Conservation (phyloP, 2,797 vertebrate genomes). For the Aldrovandia affinis region DNA sequence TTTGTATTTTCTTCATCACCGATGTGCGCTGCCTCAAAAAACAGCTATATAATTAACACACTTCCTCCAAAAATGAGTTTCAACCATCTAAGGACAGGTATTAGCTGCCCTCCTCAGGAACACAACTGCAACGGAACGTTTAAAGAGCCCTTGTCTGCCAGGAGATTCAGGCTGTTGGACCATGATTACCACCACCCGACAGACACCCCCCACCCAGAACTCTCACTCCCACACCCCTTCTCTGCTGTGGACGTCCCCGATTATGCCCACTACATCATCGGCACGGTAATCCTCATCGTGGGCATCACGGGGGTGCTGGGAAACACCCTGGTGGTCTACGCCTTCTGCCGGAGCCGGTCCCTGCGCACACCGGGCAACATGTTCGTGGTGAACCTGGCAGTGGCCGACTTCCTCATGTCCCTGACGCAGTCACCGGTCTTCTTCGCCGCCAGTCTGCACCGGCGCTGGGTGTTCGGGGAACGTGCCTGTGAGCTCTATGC, state of each 20-base stretch:
- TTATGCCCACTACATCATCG: slow-evolving; percentile 82
- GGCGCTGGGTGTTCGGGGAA: slow-evolving; percentile 84
- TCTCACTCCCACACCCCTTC: slow-evolving; percentile 57
- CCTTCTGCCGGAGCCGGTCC: slow-evolving; percentile 77
- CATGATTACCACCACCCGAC: slow-evolving; percentile 55
- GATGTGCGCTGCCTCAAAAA: slow-evolving; percentile 5
- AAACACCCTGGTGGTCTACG: slow-evolving; percentile 84
- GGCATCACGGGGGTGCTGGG: slow-evolving; percentile 82
- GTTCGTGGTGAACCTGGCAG: slow-evolving; percentile 82
- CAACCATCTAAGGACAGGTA: slow-evolving; percentile 38
- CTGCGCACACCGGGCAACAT: slow-evolving; percentile 80
- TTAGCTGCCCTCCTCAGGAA: slow-evolving; percentile 48
- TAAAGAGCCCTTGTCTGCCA: slow-evolving; percentile 49
- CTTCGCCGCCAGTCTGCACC: slow-evolving; percentile 81
- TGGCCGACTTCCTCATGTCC: slow-evolving; percentile 86
- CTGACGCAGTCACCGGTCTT: slow-evolving; percentile 84
- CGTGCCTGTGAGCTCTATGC: slow-evolving; percentile 83
- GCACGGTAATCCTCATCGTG: slow-evolving; percentile 78
- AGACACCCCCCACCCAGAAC: slow-evolving; percentile 58
- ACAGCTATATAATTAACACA: neutral
- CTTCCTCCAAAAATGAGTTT: slow-evolving; percentile 40
- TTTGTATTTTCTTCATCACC: neutral
- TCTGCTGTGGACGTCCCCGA: slow-evolving; percentile 79
- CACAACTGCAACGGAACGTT: slow-evolving; percentile 49
- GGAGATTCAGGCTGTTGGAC: slow-evolving; percentile 52